Evolutionary conservation across 2,113 vertebrate genomes (phyloP), one percentile per base, ranked within the genome.

Genomic region (Murina feae): DNA sequence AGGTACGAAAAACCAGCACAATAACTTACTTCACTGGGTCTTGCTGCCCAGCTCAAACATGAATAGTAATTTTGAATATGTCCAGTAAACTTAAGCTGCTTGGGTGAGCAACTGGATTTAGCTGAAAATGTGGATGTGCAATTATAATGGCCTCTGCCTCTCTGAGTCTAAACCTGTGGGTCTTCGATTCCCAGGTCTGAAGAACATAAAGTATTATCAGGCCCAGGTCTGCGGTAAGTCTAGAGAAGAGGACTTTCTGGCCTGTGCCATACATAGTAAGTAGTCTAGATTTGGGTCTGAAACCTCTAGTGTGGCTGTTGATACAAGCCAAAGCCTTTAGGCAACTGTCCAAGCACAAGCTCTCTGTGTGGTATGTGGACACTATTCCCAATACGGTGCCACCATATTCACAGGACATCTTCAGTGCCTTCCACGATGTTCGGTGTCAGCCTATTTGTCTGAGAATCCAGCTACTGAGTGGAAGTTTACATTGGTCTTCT

Each of bases 401-500:
- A 53, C 10, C 51, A 5, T 82, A 44, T 79, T 63, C 75, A 63
- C 53, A 92, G 88, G 75, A 6, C 23, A 78, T 91, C 71, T 53
- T 51, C 6, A 79, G 9, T 80, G 53, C 17, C 30, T 89, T 97
- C 65, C 55, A 1, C 51, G 49, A 69, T 90, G 78, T 91, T 95
- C 86, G 96, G 89, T 90, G 78, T 96, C 87, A 90, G 79, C 49
- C 90, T 97, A 83, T 89, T 92, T 98, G 87, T 92, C 89, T 94
- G 80, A 96, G 80, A 86, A 87, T 94, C 92, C 97, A 98, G 94
- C 96, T 98, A 96, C 91, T 96, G 79, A 84, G 91, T 97, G 91
- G 97, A 98, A 97, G 98, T 98, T 98, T 98, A 98, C 97, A 88
- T 96, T 98, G 98, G 92, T 98, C 97, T 95, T 96, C 85, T 97